A percentile compares a stretch with the other conserved stretches of the same genome.
Evolutionary conservation across 2,113 vertebrate species (phyloP).

Genomic region (Hyperoodon ampullatus): DNA sequence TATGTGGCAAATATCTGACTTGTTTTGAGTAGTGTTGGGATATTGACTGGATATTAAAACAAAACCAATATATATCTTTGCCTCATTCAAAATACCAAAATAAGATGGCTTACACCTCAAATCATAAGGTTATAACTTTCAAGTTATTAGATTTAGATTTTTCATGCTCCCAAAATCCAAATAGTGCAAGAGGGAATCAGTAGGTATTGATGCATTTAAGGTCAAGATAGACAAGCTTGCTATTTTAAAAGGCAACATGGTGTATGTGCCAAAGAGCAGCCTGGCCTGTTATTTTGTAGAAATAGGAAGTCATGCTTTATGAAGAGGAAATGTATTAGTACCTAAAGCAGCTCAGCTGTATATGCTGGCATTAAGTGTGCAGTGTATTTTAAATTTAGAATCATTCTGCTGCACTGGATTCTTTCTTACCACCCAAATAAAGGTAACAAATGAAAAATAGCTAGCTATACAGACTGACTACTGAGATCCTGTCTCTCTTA

Average conservation of each 20-base stretch:
- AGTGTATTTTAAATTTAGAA: background rate
- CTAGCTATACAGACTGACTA: background rate
- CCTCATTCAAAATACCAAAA: background rate
- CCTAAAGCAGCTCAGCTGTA: background rate
- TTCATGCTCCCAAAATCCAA: background rate
- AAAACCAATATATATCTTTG: background rate
- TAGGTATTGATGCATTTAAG: background rate
- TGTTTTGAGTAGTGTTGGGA: background rate
- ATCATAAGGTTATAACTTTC: background rate
- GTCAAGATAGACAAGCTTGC: background rate
- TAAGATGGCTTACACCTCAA: background rate
- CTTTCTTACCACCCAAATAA: background rate
- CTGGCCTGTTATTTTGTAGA: background rate
- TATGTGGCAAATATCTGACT: background rate
- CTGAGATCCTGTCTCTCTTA: constrained; percentile 21
- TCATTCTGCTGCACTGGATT: background rate
- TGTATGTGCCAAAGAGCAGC: background rate
- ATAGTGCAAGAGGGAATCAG: background rate
- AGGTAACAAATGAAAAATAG: background rate
- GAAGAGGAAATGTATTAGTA: background rate
- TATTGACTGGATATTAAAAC: background rate
- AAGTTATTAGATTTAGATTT: constrained; percentile 40
- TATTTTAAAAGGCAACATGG: background rate
- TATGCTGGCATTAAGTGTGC: background rate
- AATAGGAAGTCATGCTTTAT: background rate